Base-by-base conservation (phyloP, 1,140 invertebrate genomes). In the Diorhabda elongata region DNA sequence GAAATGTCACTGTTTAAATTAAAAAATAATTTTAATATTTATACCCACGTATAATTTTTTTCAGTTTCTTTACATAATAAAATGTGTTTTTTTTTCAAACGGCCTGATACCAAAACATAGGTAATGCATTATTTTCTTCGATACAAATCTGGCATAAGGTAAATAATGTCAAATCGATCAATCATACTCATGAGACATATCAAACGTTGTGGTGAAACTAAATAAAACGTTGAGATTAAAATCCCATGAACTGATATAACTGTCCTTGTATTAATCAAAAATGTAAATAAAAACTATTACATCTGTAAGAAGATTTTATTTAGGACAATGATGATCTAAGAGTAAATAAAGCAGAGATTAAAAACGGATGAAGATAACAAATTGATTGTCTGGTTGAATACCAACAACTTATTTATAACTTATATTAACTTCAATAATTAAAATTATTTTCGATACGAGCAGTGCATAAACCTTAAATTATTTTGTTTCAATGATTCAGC, bases 201-300 rank as follows among this genome's bases (percentile, higher is more conserved):
- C 64, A 65, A 65, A 65, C 42, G 41, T 65, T 4, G 64, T 57
- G 64, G 64, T 65, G 64, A 65, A 65, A 65, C 64, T 65, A 65
- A 65, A 65, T 65, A 65, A 58, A 65, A 44, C 44, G 61, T n/a
- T 57, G 47, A 47, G 52, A 65, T 44, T 57, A 56, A 65, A 65
- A 58, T 65, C 58, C 9, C n/a, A 52, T 52, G 47, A 52, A 52
- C 47, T n/a, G 47, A 52, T 52, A 52, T 52, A 52, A n/a, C n/a
- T 6, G 47, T 52, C 26, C 26, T 52, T 52, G 47, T 52, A n/a
- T 52, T 52, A 52, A 52, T 52, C 47, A 52, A 52, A 52, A 52
- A 52, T 52, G 47, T 52, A 52, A 52, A 52, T 52, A 52, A n/a
- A 8, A n/a, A 52, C 47, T 52, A 52, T 52, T 52, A 52, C 47